Evolutionary conservation across 2,113 vertebrate species (phyloP).

Genomic region (Otis tarda): DNA sequence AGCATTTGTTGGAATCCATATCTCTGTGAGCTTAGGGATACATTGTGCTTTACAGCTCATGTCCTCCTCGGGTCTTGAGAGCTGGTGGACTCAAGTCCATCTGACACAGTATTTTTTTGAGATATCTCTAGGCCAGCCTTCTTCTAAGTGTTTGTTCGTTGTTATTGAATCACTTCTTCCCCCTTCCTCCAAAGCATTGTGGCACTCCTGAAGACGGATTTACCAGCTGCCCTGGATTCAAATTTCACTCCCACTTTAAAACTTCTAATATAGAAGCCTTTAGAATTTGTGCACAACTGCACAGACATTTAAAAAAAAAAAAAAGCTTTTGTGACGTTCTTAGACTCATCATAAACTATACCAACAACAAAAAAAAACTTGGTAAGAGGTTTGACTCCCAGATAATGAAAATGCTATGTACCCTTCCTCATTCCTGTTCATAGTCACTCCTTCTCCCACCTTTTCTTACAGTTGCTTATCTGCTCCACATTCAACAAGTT

Average conservation of each 20-base stretch:
- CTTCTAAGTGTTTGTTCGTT: neutral
- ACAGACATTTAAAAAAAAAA: neutral
- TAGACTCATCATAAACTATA: neutral
- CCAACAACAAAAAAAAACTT: neutral
- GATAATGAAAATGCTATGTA: neutral
- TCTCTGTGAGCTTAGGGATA: neutral
- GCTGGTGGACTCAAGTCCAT: neutral
- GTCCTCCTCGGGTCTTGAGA: neutral
- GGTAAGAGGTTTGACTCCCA: neutral
- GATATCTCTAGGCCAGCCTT: neutral
- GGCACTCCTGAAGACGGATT: neutral
- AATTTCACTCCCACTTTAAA: neutral
- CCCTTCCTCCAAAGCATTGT: neutral
- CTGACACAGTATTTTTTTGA: neutral
- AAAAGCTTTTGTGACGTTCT: neutral
- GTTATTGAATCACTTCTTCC: neutral
- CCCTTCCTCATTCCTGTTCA: conserved; percentile 9
- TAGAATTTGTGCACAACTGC: neutral
- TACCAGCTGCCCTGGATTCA: neutral
- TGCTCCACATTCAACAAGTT: neutral
- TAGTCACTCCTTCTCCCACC: neutral
- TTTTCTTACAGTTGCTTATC: neutral
- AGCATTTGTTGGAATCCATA: neutral
- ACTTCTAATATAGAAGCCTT: neutral
- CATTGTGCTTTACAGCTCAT: neutral